phyloP scores from a whole-genome alignment of 2,888 invertebrate genomes.

The Chouioia cunea region DNA sequence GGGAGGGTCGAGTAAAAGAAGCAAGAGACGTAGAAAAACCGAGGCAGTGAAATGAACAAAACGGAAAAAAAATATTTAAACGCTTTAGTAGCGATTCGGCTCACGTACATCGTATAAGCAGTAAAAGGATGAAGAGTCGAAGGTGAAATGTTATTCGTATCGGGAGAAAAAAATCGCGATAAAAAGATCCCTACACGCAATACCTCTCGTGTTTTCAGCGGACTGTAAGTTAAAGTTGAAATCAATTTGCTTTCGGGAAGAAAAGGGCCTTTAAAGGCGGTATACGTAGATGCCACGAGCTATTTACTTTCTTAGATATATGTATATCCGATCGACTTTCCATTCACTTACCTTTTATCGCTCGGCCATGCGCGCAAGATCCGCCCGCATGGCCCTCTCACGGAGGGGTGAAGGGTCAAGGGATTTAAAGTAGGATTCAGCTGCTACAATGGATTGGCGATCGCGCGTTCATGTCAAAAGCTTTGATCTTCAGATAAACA shows the following conservation, averaged over 20 bases:
- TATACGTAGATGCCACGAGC: too few species aligned
- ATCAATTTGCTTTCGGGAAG: constrained; percentile 20
- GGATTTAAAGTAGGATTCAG: neutral
- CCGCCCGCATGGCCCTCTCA: too few species aligned
- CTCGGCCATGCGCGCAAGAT: neutral
- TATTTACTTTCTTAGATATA: too few species aligned
- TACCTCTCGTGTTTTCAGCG: neutral
- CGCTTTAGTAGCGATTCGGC: constrained; percentile 2
- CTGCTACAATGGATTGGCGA: neutral
- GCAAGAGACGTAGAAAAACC: too few species aligned
- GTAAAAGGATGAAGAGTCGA: constrained; percentile 3
- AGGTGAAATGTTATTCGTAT: constrained; percentile 20
- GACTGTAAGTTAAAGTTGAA: constrained; percentile 14
- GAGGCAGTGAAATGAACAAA: neutral
- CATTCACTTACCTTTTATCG: constrained; percentile 9
- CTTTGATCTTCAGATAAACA: constrained; percentile 20
- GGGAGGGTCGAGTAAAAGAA: too few species aligned
- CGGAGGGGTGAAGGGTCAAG: neutral
- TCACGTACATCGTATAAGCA: constrained; percentile 18
- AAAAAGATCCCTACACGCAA: neutral
- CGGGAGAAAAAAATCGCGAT: constrained; percentile 22
- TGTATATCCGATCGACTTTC: neutral
- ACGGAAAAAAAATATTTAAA: constrained; percentile 9
- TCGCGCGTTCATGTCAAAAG: neutral
- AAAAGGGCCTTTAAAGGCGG: neutral